phyloP scores from a whole-genome alignment of 2,797 vertebrate species.

The Gadopsis marmoratus region DNA sequence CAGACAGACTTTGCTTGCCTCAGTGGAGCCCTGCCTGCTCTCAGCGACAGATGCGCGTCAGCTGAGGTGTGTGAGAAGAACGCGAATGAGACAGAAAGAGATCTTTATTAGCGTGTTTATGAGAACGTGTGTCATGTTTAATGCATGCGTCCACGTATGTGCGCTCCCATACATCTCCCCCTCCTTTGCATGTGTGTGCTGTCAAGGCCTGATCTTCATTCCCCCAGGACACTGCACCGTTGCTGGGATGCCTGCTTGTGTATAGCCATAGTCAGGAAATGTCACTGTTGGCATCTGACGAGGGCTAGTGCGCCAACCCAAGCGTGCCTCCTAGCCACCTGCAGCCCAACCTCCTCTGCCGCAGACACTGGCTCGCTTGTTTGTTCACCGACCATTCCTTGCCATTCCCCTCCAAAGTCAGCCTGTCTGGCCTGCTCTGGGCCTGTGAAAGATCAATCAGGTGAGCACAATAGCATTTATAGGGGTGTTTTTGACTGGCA shows the following conservation, averaged over 20 bases:
- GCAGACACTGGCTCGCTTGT: conserved; percentile 84
- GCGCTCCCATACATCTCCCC: conserved; percentile 27
- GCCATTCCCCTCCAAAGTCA: conserved; percentile 76
- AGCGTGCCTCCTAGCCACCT: conserved; percentile 86
- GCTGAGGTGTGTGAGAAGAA: conserved; percentile 47
- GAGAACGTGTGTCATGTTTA: conserved; percentile 59
- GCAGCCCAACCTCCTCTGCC: conserved; percentile 77
- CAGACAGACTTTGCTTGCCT: conserved; percentile 52
- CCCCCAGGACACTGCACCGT: conserved; percentile 76
- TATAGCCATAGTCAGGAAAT: conserved; percentile 86
- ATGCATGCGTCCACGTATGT: conserved; percentile 51
- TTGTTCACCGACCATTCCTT: conserved; percentile 75
- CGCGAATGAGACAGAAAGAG: conserved; percentile 45
- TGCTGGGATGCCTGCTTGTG: conserved; percentile 85
- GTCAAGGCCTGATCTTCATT: conserved; percentile 79
- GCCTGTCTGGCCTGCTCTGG: conserved; percentile 79
- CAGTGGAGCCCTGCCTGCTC: conserved; percentile 36
- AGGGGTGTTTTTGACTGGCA: conserved; percentile 81
- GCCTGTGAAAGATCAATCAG: conserved; percentile 85
- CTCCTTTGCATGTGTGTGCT: conserved; percentile 52
- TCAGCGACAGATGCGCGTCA: conserved; percentile 50
- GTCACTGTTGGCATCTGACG: conserved; percentile 84
- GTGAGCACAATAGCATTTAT: conserved; percentile 85
- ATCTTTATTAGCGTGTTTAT: conserved; percentile 65
- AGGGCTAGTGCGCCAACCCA: conserved; percentile 77